Evolutionary conservation across 2,888 invertebrate species (phyloP).

Genomic region (Tipula vernalis): DNA sequence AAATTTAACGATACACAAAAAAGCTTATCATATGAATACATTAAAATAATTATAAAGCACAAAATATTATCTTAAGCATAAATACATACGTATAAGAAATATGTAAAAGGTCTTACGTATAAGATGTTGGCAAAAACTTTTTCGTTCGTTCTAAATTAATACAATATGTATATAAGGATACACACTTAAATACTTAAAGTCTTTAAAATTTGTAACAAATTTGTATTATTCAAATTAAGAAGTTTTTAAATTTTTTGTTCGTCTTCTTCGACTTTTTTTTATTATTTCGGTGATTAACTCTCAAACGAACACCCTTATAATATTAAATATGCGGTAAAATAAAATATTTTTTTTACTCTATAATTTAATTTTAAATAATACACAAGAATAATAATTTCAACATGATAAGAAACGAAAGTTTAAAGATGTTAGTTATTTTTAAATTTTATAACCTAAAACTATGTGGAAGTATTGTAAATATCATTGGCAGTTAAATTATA

Average conservation of each 20-base stretch:
- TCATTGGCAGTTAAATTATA: too few species aligned
- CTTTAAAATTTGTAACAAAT: neutral
- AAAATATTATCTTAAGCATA: neutral
- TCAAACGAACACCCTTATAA: neutral
- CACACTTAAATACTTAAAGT: slow-evolving; percentile 4
- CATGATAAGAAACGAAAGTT: neutral
- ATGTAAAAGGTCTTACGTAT: neutral
- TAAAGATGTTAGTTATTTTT: neutral
- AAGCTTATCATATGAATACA: slow-evolving; percentile 1
- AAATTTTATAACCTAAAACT: too few species aligned
- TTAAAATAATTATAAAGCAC: neutral
- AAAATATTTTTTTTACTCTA: neutral
- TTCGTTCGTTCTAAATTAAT: neutral
- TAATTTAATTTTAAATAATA: neutral
- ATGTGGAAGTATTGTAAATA: too few species aligned
- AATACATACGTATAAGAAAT: neutral
- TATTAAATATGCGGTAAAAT: neutral
- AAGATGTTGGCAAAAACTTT: neutral
- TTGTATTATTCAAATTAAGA: neutral
- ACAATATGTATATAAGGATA: neutral
- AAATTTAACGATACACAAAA: neutral
- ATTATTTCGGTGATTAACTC: neutral
- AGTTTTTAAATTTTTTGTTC: neutral
- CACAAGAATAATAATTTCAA: neutral
- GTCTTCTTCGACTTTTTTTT: neutral